Percentiles rank a stretch among this genome's conserved stretches.
These are phyloP conservation scores for Boulengeromyrus knoepffleri DNA, from an alignment of 2,113 vertebrate species.

Conservation along the genomic window DNA sequence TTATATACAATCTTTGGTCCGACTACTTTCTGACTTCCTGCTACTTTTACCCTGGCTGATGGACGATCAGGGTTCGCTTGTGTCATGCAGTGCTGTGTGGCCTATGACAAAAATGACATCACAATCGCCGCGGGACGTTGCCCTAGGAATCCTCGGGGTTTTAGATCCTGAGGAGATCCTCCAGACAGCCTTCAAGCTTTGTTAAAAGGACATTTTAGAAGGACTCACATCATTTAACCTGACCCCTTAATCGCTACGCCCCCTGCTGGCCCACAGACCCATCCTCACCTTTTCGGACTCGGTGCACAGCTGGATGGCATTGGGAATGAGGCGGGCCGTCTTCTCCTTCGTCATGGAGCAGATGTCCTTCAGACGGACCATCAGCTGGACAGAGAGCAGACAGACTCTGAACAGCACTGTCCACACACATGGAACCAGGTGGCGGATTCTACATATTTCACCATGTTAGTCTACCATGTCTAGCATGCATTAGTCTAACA, in stretches of 20 bases:
- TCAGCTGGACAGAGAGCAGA: slow-evolving; percentile 64
- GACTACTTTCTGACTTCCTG: background rate
- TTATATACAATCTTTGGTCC: background rate
- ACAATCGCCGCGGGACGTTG: background rate
- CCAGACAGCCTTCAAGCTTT: background rate
- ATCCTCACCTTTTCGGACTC: slow-evolving; percentile 89
- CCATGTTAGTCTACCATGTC: background rate
- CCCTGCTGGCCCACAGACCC: background rate
- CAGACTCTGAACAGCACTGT: background rate
- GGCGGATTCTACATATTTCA: background rate
- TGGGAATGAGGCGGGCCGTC: slow-evolving; percentile 96
- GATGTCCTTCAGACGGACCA: slow-evolving; percentile 96
- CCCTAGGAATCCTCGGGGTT: background rate
- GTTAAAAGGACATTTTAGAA: background rate
- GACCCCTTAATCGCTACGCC: background rate
- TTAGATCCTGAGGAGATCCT: background rate
- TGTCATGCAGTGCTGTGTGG: background rate
- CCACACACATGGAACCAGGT: background rate
- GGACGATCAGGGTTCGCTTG: background rate
- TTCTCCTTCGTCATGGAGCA: slow-evolving; percentile 99
- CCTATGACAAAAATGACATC: background rate
- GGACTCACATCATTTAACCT: background rate
- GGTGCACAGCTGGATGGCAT: slow-evolving; percentile 98
- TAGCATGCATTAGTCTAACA: background rate
- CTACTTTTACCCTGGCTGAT: background rate